Evolutionary conservation across 2,113 vertebrate species (phyloP), one percentile per base, ranked within the genome.

Genomic region (Carlito syrichta): DNA sequence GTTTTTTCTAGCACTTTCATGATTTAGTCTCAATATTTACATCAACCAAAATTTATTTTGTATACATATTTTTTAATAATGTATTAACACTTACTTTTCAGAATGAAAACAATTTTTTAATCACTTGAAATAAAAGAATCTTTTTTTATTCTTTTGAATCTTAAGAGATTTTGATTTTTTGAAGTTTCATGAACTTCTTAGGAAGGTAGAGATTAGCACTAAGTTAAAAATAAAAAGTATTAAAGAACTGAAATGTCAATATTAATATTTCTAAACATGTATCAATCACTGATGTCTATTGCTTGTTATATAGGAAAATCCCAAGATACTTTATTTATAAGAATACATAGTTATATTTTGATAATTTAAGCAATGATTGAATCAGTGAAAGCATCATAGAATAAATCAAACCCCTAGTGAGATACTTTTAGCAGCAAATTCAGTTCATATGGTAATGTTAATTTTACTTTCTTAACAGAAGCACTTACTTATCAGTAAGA

Each of bases 391-490:
- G 43, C 81, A 96, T 96, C 95, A 96, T 96, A 96, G 94, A 96
- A 87, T 95, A 96, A 97, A 96, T 97, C 90, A 97, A 97, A 97
- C 81, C 90, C 90, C 87, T 92, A 97, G 95, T 50, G 85, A 97
- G 90, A 96, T 88, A 97, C 71, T 96, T 97, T 96, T 92, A 96
- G 96, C 71, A 89, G 82, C 60, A 96, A 96, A 96, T 94, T 74
- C 62, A 91, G 91, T 95, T 97, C 82, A 95, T 91, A 86, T 95
- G 94, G 43, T 96, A 97, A 97, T 93, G 88, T 91, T 97, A 95
- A 97, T 97, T 97, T 97, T 97, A 95, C 91, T 97, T 92, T 92
- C 63, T 97, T 96, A 92, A 92, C 84, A 95, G 86, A 97, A 95
- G 92, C 74, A 89, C 73, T 94, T 91, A 89, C 95, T 97, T 97